phyloP scores from a whole-genome alignment of 2,888 invertebrate species.

The Sclerodermus sp. region DNA sequence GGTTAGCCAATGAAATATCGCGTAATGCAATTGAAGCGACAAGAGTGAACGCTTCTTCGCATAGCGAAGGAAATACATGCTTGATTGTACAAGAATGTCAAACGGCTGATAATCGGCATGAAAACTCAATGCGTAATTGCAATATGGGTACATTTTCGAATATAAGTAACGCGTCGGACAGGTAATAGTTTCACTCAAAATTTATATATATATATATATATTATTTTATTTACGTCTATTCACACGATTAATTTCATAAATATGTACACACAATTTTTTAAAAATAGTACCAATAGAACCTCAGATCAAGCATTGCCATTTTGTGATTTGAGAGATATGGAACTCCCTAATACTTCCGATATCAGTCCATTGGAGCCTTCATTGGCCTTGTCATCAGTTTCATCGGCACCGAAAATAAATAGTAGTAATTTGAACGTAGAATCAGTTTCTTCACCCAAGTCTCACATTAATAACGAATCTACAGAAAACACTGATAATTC shows the following conservation, averaged over 20 bases:
- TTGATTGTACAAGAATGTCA: background rate
- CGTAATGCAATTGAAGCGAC: conserved; percentile 67
- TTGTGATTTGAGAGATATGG: conserved; percentile 22
- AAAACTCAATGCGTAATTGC: background rate
- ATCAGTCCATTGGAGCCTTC: conserved; percentile 36
- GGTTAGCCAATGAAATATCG: conserved; percentile 70
- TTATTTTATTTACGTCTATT: too few relatives aligned
- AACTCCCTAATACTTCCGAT: conserved; percentile 10
- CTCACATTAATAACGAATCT: background rate
- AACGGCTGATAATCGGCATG: background rate
- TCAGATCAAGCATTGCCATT: conserved; percentile 36
- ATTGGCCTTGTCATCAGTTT: conserved; percentile 38
- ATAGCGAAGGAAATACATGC: conserved; percentile 18
- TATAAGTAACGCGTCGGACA: too few relatives aligned
- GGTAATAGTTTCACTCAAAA: too few relatives aligned
- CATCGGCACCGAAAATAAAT: conserved; percentile 41
- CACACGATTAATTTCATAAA: too few relatives aligned
- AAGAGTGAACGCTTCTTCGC: conserved; percentile 17
- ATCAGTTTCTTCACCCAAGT: too few relatives aligned
- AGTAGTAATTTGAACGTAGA: conserved; percentile 13
- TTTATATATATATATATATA: too few relatives aligned
- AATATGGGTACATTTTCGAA: too few relatives aligned
- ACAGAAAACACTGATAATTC: background rate
- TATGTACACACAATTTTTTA: conserved; percentile 25
- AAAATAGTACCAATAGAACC: conserved; percentile 17